Evolutionary conservation across 2,113 vertebrate species (phyloP), one percentile per base, ranked within the genome.

Genomic region (Anthoscopus minutus): DNA sequence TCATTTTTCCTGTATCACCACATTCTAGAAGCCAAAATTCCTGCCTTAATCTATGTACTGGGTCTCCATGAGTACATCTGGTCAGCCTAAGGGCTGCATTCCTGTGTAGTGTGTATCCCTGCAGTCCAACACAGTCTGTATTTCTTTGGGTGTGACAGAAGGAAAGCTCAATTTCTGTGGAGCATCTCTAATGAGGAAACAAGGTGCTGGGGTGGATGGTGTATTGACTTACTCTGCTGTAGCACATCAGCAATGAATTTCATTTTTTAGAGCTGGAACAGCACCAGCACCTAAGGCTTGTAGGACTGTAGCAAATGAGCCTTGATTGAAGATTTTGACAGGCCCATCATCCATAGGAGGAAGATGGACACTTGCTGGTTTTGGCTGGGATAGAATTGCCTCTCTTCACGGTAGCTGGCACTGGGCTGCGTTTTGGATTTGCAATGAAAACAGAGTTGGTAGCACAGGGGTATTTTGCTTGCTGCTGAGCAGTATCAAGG

Each of bases 21-120:
- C 28, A 10, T 21, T 5, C 35, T 24, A 2, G 16, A 42, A 61
- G 51, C 20, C 40, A 66, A 61, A 89, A 51, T 57, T 51, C 7
- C 3, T 53, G 15, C 18, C 31, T 76, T 71, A 7, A 10, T 81
- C 28, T 67, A 1, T 0, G 1, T 31, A 3, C 7, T 58, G 44
- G 27, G 12, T 70, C 9, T 35, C 11, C 16, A 4, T 73, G 10
- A 50, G 13, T 53, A 31, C 25, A 25, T 21, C 24, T 58, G 18
- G 11, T 53, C 28, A 58, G 54, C 35, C 71, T 40, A 10, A 60
- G 40, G 85, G 40, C 12, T 22, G 9, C 25, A 1, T 28, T 50
- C 45, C 71, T 23, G 2, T 38, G 38, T 25, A 11, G 0, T 6
- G 16, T 15, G 13, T 11, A 5, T 42, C 37, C 30, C 71, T 33